These are phyloP conservation scores for Lasioglossum baleicum DNA, from an alignment of 1,140 invertebrate genomes.

Conservation along the genomic window DNA sequence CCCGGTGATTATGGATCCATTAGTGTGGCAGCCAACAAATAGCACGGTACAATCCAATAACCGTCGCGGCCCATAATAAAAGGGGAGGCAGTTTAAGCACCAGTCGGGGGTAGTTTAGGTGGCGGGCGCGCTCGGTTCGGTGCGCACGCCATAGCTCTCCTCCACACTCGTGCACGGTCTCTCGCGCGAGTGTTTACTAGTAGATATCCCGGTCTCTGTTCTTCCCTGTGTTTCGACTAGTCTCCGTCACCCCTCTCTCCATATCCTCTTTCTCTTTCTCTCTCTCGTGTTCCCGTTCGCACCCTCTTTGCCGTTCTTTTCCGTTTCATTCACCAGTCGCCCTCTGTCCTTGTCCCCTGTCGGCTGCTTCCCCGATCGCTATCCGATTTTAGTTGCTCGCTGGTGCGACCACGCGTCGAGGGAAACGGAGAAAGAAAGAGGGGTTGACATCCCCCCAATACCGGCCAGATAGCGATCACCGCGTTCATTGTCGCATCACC, in stretches of 20 bases:
- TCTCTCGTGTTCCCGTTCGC: no score
- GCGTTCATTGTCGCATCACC: constrained; percentile 74
- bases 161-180: neutral
- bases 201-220: neutral
- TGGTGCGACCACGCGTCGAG: neutral
- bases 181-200: constrained; percentile 17
- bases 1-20: constrained; percentile 77
- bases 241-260: neutral
- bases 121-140: constrained; percentile 36
- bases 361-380: neutral
- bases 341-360: no score
- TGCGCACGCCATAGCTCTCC: constrained; percentile 16
- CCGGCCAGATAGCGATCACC: constrained; percentile 72
- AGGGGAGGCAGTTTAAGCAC: constrained; percentile 73
- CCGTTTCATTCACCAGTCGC: neutral
- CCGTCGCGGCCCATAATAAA: constrained; percentile 72
- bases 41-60: constrained; percentile 77
- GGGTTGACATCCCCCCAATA: constrained; percentile 36
- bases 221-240: neutral
- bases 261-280: no score
- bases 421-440: neutral
- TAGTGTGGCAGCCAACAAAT: constrained; percentile 76
- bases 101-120: constrained; percentile 75
- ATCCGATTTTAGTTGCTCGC: constrained; percentile 13
- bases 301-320: neutral